Evolutionary conservation across 2,797 vertebrate species (phyloP).

Genomic region (Pipistrellus kuhlii): DNA sequence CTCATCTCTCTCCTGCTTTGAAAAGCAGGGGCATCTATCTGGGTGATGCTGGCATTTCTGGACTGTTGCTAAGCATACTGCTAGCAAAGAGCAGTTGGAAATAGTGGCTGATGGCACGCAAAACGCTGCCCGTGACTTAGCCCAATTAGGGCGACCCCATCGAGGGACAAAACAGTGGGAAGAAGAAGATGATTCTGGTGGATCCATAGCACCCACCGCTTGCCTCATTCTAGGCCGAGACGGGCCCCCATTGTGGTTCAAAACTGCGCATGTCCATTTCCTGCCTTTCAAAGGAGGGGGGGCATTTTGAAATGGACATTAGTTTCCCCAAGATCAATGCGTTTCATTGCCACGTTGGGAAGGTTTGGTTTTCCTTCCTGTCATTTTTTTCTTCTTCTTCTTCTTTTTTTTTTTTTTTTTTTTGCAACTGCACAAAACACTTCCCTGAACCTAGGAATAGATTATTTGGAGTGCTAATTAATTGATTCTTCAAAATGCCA

Average conservation of each 20-base stretch:
- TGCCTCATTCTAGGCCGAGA: constrained; percentile 58
- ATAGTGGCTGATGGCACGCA: constrained; percentile 55
- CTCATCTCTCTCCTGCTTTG: constrained; percentile 31
- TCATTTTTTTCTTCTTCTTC: constrained; percentile 39
- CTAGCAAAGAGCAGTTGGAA: constrained; percentile 67
- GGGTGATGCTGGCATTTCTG: constrained; percentile 63
- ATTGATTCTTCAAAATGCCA: constrained; percentile 91
- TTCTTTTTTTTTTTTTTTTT: constrained; percentile 63
- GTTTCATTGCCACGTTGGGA: constrained; percentile 80
- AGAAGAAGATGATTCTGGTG: constrained; percentile 71
- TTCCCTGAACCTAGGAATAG: constrained; percentile 90
- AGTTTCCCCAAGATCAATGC: constrained; percentile 70
- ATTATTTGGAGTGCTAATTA: constrained; percentile 92
- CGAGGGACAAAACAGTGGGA: constrained; percentile 35
- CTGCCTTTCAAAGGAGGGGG: not conserved
- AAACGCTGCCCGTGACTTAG: constrained; percentile 69
- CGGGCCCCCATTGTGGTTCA: constrained; percentile 29
- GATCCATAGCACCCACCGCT: not conserved
- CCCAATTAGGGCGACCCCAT: constrained; percentile 73
- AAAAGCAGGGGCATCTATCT: constrained; percentile 25
- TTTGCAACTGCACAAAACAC: constrained; percentile 89
- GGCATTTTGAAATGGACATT: constrained; percentile 43
- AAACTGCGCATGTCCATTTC: not conserved
- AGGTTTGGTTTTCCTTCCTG: constrained; percentile 83
- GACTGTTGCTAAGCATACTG: constrained; percentile 65